A percentile compares a stretch with the other conserved stretches of the same genome.
These are phyloP conservation scores for Oenanthe melanoleuca DNA, from an alignment of 2,113 vertebrate species.

Conservation along the genomic window DNA sequence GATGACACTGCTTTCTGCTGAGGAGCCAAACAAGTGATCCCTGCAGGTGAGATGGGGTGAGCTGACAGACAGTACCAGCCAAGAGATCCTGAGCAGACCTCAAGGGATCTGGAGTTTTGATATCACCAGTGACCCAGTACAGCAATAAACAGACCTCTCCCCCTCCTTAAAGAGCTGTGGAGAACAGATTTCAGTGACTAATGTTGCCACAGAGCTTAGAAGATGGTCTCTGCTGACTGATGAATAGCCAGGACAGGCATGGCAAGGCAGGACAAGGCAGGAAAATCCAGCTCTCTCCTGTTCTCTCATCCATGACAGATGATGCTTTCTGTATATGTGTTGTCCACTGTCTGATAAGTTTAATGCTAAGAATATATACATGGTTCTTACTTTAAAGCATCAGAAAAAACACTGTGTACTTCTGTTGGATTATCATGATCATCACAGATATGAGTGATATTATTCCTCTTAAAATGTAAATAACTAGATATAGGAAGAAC, in stretches of 20 bases:
- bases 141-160: not conserved
- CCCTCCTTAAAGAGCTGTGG: not conserved
- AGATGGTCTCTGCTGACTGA: not conserved
- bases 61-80: not conserved
- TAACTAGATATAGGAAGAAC: not conserved
- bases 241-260: not conserved
- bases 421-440: not conserved
- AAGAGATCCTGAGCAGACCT: not conserved
- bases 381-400: not conserved
- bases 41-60: not conserved
- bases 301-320: not conserved
- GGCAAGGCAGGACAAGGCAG: not conserved
- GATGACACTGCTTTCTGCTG: not conserved
- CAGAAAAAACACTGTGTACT: not conserved
- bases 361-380: not conserved
- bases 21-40: rapidly evolving
- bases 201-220: not conserved
- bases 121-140: not conserved
- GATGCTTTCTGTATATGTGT: not conserved
- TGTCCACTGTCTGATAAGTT: not conserved
- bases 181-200: not conserved
- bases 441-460: not conserved
- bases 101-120: not conserved
- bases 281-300: not conserved
- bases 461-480: not conserved